Evolutionary conservation across 2,797 vertebrate species (phyloP), one percentile per base, ranked within the genome.

Genomic region (Garrulus glandarius): DNA sequence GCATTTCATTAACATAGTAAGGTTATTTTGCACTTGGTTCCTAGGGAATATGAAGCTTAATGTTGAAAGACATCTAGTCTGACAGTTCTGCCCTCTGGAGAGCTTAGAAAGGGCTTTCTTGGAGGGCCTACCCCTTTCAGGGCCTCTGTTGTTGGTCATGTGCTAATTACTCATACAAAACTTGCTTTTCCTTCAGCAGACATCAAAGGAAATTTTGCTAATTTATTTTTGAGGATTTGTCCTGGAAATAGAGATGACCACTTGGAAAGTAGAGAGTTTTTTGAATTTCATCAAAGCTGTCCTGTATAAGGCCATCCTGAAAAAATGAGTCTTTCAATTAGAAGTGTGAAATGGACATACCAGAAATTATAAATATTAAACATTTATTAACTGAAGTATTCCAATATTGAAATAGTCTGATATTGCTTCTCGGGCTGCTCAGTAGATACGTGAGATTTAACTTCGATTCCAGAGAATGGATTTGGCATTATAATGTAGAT

Each of bases 351-450:
- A 78, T 78, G 60, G 41, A 26, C 32, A 23, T 47, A 70, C 4
- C 19, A 90, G 56, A 84, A 90, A 81, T 86, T 69, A 68, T 65
- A 84, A 69, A 74, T 84, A 52, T 88, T 88, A 81, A 95, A 75
- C n/a, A 59, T 70, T 86, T 63, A 82, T 93, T 77, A 94, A 60
- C 23, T 37, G 65, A 92, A 77, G 17, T 43, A 39, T 76, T 95
- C 53, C 17, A 79, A 10, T 70, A 80, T 78, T 8, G 5, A 77
- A 88, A 36, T 63, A 63, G 39, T 46, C 36, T 88, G 37, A 21
- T 90, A 70, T 70, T 95, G 87, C 65, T 70, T 49, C 69, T 64
- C 20, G 6, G 55, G 17, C 39, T 92, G 32, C 65, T 95, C 37
- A 74, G 44, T 63, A 80, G 52, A 47, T 93, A 39, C 41, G 14